phyloP scores from a whole-genome alignment of 1,140 invertebrate species.

The Anthonomus grandis region DNA sequence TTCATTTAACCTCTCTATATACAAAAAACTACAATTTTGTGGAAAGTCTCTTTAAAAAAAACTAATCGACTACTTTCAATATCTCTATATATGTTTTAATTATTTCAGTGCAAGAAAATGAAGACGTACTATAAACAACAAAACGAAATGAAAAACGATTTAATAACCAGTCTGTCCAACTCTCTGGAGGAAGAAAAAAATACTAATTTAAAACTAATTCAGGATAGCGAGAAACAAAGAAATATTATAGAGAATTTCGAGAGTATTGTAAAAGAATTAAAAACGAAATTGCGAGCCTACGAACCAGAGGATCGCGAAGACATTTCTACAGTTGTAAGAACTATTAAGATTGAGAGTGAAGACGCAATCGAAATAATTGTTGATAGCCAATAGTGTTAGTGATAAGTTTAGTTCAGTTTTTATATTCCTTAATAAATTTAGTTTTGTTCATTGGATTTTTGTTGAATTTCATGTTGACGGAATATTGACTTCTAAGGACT shows the following conservation, averaged over 20 bases:
- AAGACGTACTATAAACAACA: conserved; percentile 4
- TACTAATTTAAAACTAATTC: conserved; percentile 21
- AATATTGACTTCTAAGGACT: too few relatives aligned
- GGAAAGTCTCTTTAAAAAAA: too few relatives aligned
- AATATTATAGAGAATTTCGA: conserved; percentile 6
- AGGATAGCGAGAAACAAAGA: conserved; percentile 7
- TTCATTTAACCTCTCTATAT: too few relatives aligned
- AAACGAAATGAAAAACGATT: conserved; percentile 13
- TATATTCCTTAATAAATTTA: too few relatives aligned
- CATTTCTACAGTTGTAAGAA: too few relatives aligned
- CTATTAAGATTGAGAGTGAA: too few relatives aligned
- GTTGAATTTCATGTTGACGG: too few relatives aligned
- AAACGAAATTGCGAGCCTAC: conserved; percentile 4
- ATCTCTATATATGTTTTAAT: background rate
- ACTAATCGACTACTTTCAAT: background rate
- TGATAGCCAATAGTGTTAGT: too few relatives aligned
- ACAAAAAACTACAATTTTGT: too few relatives aligned
- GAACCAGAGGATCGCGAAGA: background rate
- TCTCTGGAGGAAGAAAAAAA: conserved; percentile 13
- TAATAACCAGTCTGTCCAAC: background rate
- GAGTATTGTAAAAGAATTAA: background rate
- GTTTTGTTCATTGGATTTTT: too few relatives aligned
- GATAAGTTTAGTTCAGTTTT: too few relatives aligned
- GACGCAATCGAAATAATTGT: too few relatives aligned
- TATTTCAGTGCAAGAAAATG: conserved; percentile 22